Conservation (phyloP, 1,140 invertebrate species). For the fruit fly (Drosophila melanogaster) region Release_6_plus_ISO1_MT NT_037436.4:19730501-19731000, state of each 20-base stretch:
- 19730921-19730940: constrained; percentile 54
- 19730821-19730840: constrained; percentile 8
- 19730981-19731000: constrained; percentile 8
- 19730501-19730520: no score
- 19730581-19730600: no score
- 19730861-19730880: constrained; percentile 34
- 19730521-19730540: no score
- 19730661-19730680: no score
- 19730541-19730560: no score
- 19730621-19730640: not conserved
- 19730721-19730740: not conserved
- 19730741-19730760: not conserved
- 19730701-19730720: no score
- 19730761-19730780: constrained; percentile 14
- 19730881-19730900: constrained; percentile 21
- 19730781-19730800: no score
- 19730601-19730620: no score
- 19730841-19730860: constrained; percentile 29
- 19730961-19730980: constrained; percentile 44
- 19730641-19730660: not conserved
- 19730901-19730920: constrained; percentile 39
- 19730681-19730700: no score
- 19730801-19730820: not conserved
- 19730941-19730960: constrained; percentile 47
- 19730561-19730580: no score